These are phyloP conservation scores for Tarsius wallacei DNA, from an alignment of 2,797 vertebrate genomes.

Conservation along the genomic window DNA sequence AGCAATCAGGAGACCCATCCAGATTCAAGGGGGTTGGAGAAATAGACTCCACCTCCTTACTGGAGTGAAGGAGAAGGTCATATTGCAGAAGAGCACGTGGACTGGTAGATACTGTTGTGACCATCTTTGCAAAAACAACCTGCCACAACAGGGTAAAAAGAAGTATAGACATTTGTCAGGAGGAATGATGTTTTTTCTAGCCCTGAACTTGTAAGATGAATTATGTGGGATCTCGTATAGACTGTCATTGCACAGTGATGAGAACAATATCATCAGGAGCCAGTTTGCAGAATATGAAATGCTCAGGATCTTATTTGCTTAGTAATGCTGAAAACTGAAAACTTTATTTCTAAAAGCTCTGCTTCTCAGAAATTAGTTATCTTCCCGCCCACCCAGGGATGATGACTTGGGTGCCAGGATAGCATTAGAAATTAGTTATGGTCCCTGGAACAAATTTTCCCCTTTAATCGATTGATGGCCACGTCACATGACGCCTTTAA, in stretches of 20 bases:
- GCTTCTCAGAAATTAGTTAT: neutral
- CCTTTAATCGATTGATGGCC: neutral
- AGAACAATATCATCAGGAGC: neutral
- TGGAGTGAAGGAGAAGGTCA: neutral
- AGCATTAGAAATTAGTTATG: neutral
- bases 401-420: no score
- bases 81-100: neutral
- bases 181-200: slow-evolving; percentile 1
- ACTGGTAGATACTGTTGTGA: neutral
- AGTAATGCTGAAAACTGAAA: neutral
- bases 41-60: neutral
- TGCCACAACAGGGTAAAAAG: neutral
- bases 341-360: slow-evolving; percentile 10
- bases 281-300: neutral
- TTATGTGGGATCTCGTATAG: slow-evolving; percentile 1
- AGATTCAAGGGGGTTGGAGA: neutral
- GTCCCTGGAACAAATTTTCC: slow-evolving; percentile 10
- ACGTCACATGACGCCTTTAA: neutral
- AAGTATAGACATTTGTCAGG: neutral
- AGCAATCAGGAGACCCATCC: neutral
- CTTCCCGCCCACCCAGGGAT: no score
- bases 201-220: neutral
- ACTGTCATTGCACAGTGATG: neutral
- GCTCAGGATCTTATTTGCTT: slow-evolving; percentile 5
- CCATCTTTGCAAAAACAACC: slow-evolving; percentile 4